Evolutionary conservation across 2,113 vertebrate genomes (phyloP).

Genomic region (Notiomystis cincta): DNA sequence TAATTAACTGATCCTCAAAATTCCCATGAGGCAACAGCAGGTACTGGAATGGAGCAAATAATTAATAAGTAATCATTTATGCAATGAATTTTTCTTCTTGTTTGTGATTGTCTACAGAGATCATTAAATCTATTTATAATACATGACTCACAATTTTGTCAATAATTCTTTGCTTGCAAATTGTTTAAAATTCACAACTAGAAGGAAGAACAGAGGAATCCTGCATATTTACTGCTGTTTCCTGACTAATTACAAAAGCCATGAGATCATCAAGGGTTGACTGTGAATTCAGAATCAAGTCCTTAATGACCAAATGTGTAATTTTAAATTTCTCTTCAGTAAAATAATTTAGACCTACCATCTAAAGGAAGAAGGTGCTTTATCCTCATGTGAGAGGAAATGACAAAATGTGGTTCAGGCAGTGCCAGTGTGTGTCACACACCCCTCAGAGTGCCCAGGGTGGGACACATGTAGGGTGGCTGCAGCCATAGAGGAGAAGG

Average conservation of each 20-base stretch:
- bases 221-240: neutral
- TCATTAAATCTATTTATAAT: slow-evolving; percentile 42
- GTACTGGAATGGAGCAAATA: neutral
- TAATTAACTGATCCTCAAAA: slow-evolving; percentile 38
- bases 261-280: neutral
- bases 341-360: neutral
- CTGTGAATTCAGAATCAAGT: neutral
- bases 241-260: neutral
- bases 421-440: neutral
- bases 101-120: slow-evolving; percentile 10
- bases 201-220: neutral
- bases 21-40: neutral
- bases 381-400: neutral
- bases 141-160: neutral
- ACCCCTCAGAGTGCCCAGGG: neutral
- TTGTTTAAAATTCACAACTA: neutral
- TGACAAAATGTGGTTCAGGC: neutral
- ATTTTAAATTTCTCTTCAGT: neutral
- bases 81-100: slow-evolving; percentile 27
- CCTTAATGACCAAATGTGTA: neutral
- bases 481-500: neutral
- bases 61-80: slow-evolving; percentile 29
- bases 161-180: slow-evolving; percentile 17
- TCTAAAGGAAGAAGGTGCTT: neutral
- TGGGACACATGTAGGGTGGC: neutral